phyloP scores from a whole-genome alignment of 2,888 invertebrate genomes.

The Eupithecia insigniata region DNA sequence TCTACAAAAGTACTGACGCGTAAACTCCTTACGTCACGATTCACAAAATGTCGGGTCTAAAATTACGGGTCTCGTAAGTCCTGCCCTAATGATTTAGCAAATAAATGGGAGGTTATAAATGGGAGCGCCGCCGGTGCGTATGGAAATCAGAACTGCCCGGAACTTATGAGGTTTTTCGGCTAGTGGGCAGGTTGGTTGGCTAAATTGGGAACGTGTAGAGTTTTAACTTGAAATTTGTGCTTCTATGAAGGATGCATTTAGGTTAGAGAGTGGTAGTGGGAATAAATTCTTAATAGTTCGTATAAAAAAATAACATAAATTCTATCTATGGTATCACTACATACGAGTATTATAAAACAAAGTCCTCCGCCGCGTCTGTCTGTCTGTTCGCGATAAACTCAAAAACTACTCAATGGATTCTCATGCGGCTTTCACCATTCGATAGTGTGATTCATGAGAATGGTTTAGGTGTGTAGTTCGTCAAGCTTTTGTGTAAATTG shows the following conservation, averaged over 20 bases:
- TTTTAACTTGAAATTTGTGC: neutral
- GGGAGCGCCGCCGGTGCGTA: slow-evolving; percentile 29
- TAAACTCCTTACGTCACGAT: slow-evolving; percentile 12
- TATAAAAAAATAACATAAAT: no score
- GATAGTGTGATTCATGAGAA: no score
- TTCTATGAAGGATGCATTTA: neutral
- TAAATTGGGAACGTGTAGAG: neutral
- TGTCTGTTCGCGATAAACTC: no score
- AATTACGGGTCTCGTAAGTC: slow-evolving; percentile 36
- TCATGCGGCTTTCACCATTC: no score
- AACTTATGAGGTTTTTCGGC: slow-evolving; percentile 13
- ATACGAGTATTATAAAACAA: no score
- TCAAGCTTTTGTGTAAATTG: no score
- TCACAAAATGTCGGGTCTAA: slow-evolving; percentile 29
- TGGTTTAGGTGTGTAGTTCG: no score
- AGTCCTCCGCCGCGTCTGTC: no score
- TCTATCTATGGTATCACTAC: no score
- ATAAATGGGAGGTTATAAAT: slow-evolving; percentile 38
- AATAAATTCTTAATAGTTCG: neutral
- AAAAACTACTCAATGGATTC: no score
- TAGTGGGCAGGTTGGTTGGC: slow-evolving; percentile 12
- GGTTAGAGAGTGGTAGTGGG: neutral
- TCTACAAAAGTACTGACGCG: slow-evolving; percentile 5
- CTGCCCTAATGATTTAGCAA: slow-evolving; percentile 43
- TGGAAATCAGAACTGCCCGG: slow-evolving; percentile 30